Conservation (phyloP, 35 echinoderm and acorn worm genomes). For the Hemicentrotus pulcherrimus region DNA sequence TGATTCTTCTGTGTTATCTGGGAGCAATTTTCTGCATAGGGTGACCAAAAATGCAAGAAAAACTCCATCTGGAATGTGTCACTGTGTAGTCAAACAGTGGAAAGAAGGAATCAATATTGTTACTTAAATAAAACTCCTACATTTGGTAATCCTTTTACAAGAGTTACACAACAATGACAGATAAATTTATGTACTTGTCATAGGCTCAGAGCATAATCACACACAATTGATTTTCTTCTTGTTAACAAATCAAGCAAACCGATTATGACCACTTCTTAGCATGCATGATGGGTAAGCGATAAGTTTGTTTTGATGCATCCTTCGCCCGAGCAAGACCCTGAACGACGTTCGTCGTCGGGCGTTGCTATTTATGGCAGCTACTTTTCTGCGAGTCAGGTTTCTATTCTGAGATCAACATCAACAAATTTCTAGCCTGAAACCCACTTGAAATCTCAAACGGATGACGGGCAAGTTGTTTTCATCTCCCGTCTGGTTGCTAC, state of each 20-base stretch:
- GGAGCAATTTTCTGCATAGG: not conserved
- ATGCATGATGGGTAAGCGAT: not conserved
- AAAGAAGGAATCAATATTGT: no score
- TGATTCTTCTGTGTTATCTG: not conserved
- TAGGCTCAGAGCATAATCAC: no score
- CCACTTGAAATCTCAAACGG: not conserved
- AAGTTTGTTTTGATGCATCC: not conserved
- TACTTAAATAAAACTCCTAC: no score
- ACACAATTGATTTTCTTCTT: no score
- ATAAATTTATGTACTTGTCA: no score
- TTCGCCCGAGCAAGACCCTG: not conserved
- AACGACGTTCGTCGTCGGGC: not conserved
- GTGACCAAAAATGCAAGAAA: not conserved
- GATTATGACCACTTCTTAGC: not conserved
- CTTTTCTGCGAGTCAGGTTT: conserved; percentile 1
- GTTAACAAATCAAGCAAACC: no score
- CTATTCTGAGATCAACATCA: conserved; percentile 4
- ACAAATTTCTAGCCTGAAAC: conserved; percentile 12
- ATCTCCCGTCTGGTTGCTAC: not conserved
- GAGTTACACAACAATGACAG: no score
- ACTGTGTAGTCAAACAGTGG: not conserved
- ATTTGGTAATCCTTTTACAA: no score
- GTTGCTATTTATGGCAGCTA: not conserved
- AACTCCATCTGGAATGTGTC: not conserved
- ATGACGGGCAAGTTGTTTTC: conserved; percentile 16